Base-by-base conservation (phyloP, 2,113 vertebrate genomes). In the Sylvietta virens region DNA sequence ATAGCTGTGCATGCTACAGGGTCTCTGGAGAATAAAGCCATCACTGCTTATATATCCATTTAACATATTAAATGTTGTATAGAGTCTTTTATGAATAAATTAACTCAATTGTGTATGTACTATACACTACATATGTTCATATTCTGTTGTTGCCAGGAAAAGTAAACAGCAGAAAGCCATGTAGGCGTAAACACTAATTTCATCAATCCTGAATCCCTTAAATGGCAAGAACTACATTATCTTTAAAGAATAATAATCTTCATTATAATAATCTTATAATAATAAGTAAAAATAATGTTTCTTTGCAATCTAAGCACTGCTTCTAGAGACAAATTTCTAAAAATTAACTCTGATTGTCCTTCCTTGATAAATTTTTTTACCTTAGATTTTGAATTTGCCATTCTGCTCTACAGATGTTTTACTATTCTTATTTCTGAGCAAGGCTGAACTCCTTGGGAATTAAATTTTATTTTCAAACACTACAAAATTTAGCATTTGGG, bases 1-100 rank as follows among this genome's bases (percentile, higher is more conserved):
- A 21, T 2, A 78, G 20, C 5, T 0, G 0, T 48, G 24, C 27
- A 11, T 23, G 15, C 17, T 58, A 17, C 40, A 50, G 30, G 5
- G 16, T 47, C 28, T 57, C 54, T 5, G 3, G 27, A 81, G 23
- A 81, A 66, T 18, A 73, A 86, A 88, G 27, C 11, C 28, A 37
- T 54, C 24, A 1, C 24, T 83, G 27, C 13, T 47, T 47, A 15
- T 8, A 5, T 24, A 35, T 17, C 19, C 12, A 1, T 66, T 77
- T 69, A 81, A 78, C 22, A 28, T 5, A 31, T 5, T 47, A 53
- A 61, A 33, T 17, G 4, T 60, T 28, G 22, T 42, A 83, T 54
- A 39, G 54, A 62, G 6, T 20, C 30, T 84, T 77, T 56, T 73
- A 51, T 17, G 60, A 86, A 61, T 31, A 70, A 17, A 10, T 19